Base-by-base conservation (phyloP, 1,140 invertebrate species). In the Cotesia vestalis region DNA sequence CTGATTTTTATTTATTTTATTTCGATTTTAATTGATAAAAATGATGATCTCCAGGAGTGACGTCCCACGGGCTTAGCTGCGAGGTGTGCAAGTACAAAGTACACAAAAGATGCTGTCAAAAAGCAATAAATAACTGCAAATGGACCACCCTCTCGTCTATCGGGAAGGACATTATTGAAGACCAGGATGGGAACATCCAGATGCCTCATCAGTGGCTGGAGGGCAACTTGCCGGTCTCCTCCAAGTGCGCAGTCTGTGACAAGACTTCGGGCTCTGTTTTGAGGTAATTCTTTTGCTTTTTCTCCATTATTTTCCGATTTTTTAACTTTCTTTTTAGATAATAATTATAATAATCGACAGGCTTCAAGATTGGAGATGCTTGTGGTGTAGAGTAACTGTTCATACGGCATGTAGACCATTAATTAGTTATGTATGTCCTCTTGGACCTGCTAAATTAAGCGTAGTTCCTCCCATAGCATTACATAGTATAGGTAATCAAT, bases 151-250 rank as follows among this genome's bases (percentile, higher is more conserved):
- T 98, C 71, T 94, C 96, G 14, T 95, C 94, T 34, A 92, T 98
- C 70, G 96, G 96, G 35, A 94, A 95, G 80, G 94, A 98, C 76
- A 95, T 98, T 73, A 95, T 98, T 63, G 96, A 98, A 83, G 95
- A 98, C 80, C 89, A 92, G 72, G 95, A 98, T 86, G 95, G 96
- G 94, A 94, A 92, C 81, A 94, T 98, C 75, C 91, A 92, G 69
- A 97, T 98, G 95, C 96, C 96, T 17, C 97, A 99, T 88, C 97
- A 99, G 81, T 99, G 97, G 97, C 91, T 98, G 89, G 96, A 98
- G 87, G 97, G 97, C 38, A 99, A 99, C 87, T 87, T 98, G 66
- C 96, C 96, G 8, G 96, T 98, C 27, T 95, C 95, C 69, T 94
- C 96, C 68, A 96, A 97, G 84, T 99, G 97, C 87, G 88, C 90